Conservation (phyloP, 1,140 invertebrate species). For the Mylabris phalerata region DNA sequence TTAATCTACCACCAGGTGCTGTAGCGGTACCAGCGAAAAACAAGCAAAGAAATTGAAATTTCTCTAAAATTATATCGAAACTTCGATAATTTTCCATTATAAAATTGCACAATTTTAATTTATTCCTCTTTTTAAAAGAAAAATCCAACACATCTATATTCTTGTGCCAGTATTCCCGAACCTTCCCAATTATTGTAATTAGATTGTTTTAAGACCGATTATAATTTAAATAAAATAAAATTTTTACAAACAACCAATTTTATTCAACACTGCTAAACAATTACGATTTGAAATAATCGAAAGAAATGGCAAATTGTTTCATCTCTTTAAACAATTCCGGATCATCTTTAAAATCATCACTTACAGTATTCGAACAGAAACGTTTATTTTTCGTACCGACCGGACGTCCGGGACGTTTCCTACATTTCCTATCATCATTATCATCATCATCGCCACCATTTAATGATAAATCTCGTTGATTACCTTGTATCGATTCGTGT, state of each 20-base stretch:
- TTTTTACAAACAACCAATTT: background rate
- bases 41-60: slow-evolving; percentile 32
- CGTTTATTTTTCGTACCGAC: slow-evolving; percentile 22
- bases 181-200: no score
- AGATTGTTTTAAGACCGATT: background rate
- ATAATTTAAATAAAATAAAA: background rate
- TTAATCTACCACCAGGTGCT: slow-evolving; percentile 39
- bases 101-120: no score
- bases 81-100: no score
- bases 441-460: no score
- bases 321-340: slow-evolving; percentile 38
- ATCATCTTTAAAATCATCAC: slow-evolving; percentile 38
- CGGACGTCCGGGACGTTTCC: slow-evolving; percentile 16
- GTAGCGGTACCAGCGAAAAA: slow-evolving; percentile 36
- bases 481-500: slow-evolving; percentile 1
- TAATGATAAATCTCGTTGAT: no score
- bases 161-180: slow-evolving; percentile 14
- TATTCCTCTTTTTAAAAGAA: no score
- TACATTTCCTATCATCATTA: background rate
- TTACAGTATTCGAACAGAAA: background rate
- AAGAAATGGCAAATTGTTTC: slow-evolving; percentile 32
- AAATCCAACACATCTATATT: background rate
- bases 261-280: background rate
- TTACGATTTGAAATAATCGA: slow-evolving; percentile 16
- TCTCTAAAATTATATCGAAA: background rate